Percentiles rank a stretch among this genome's conserved stretches.
phyloP scores from a whole-genome alignment of 2,113 vertebrate genomes.

The Turnix velox region DNA sequence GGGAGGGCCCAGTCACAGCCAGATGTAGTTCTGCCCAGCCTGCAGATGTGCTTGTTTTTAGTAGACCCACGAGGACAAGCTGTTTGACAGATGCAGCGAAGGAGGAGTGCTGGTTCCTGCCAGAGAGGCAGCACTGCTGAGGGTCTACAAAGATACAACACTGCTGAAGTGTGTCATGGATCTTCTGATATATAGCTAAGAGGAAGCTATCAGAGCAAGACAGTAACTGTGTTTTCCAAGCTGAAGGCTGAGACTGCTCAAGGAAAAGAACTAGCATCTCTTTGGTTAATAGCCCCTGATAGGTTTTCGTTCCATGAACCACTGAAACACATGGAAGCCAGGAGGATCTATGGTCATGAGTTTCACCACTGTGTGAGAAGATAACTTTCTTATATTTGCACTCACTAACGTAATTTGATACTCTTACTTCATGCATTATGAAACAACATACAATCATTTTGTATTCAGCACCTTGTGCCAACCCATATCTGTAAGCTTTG shows the following conservation, averaged over 20 bases:
- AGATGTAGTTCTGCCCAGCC: background rate
- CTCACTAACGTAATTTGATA: slow-evolving; percentile 3
- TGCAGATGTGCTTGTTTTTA: background rate
- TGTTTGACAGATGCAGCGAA: background rate
- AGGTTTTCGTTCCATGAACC: background rate
- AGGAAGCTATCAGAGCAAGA: background rate
- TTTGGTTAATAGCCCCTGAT: background rate
- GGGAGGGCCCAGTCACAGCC: background rate
- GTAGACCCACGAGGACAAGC: background rate
- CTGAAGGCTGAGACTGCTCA: background rate
- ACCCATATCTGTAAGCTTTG: background rate
- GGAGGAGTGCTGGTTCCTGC: accelerated
- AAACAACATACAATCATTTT: background rate
- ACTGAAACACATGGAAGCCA: slow-evolving; percentile 10
- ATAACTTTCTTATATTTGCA: background rate
- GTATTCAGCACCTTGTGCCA: slow-evolving; percentile 17
- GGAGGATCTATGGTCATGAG: background rate
- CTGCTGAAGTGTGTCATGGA: background rate
- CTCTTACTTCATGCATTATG: slow-evolving; percentile 38
- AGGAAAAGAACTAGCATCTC: background rate
- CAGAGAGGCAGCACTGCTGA: background rate
- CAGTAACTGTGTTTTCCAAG: background rate
- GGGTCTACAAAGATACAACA: background rate
- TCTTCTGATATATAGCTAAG: background rate
- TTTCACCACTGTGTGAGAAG: background rate